Evolutionary conservation across 2,888 invertebrate genomes (phyloP), one percentile per base, ranked within the genome.

Genomic region (Dimorphilus gyrociliatus): DNA sequence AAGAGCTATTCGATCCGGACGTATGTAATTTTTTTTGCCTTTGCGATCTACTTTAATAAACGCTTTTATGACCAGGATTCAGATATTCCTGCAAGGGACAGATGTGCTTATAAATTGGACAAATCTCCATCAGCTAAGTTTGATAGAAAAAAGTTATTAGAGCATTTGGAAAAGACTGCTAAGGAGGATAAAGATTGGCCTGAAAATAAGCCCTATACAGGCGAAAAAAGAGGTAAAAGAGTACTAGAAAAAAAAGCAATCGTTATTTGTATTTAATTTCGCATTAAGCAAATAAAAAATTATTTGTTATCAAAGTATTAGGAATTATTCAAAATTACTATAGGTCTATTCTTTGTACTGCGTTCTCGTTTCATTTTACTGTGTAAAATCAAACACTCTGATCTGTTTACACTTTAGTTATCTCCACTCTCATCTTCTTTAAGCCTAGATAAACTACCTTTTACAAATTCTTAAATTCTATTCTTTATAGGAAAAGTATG

Each of bases 1-100:
- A 86, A 69, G 92, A 97, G 72, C 90, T n/a, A n/a, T n/a, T 92
- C 48, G 97, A 97, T 70, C 97, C 97, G 44, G 97, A 97, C 72
- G 92, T 92, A 69, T 81, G 82, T 76, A 53, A n/a, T 21, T 21
- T n/a, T 10, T 25, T 7, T 25, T 25, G 10, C 13, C 8, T n/a
- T 13, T 21, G 5, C 19, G 17, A n/a, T 15, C 12, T 14, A 28
- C 10, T 14, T 8, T 10, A 37, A 10, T 2, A 18, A 28, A 15
- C 26, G 4, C 8, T 27, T n/a, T n/a, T n/a, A n/a, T n/a, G n/a
- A n/a, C n/a, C 66, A 94, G 94, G 94, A 97, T 68, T 79, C 81
- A 55, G 78, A 90, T 66, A 72, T 97, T 63, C 97, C 97, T 38
- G 86, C 97, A 31, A 78, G 80, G 40, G 84, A 92, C 68, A 74